Percentiles rank a stretch among this genome's conserved stretches.
phyloP scores from a whole-genome alignment of 2,797 vertebrate species.

The Miichthys miiuy region DNA sequence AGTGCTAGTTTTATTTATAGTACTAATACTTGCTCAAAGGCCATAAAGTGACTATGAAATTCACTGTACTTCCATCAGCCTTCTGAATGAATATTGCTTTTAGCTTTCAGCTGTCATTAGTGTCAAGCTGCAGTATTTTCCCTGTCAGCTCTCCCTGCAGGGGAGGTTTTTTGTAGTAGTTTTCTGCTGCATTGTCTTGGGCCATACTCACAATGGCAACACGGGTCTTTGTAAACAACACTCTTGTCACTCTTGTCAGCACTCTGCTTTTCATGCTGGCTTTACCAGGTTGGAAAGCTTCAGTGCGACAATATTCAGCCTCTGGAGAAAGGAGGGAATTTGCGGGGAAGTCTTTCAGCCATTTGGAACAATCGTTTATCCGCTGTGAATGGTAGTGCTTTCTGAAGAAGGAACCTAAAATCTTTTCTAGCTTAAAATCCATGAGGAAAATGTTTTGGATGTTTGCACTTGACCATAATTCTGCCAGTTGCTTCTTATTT shows the following conservation, averaged over 20 bases:
- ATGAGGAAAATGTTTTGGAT: neutral
- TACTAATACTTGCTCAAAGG: neutral
- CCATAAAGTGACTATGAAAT: neutral
- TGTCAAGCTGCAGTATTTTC: slow-evolving; percentile 29
- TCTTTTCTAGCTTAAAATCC: neutral
- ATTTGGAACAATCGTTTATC: neutral
- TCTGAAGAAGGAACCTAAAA: neutral
- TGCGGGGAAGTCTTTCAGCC: neutral
- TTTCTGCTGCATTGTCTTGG: slow-evolving; percentile 40
- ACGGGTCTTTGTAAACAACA: slow-evolving; percentile 44
- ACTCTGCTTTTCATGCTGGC: slow-evolving; percentile 38
- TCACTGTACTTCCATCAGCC: slow-evolving; percentile 20
- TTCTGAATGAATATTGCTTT: slow-evolving; percentile 32
- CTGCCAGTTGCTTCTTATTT: neutral
- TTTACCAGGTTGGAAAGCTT: slow-evolving; percentile 29
- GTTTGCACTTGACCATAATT: neutral
- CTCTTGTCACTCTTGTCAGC: slow-evolving; percentile 50
- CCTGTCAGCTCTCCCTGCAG: slow-evolving; percentile 42
- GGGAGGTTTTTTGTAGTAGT: slow-evolving; percentile 35
- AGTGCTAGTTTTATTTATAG: neutral
- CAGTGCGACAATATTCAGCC: slow-evolving; percentile 2
- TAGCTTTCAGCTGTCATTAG: slow-evolving; percentile 48
- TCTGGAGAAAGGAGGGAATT: neutral
- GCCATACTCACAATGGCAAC: slow-evolving; percentile 33
- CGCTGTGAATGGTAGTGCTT: no score